Conservation (phyloP, 2,888 invertebrate genomes). For the Ectemnius cavifrons region DNA sequence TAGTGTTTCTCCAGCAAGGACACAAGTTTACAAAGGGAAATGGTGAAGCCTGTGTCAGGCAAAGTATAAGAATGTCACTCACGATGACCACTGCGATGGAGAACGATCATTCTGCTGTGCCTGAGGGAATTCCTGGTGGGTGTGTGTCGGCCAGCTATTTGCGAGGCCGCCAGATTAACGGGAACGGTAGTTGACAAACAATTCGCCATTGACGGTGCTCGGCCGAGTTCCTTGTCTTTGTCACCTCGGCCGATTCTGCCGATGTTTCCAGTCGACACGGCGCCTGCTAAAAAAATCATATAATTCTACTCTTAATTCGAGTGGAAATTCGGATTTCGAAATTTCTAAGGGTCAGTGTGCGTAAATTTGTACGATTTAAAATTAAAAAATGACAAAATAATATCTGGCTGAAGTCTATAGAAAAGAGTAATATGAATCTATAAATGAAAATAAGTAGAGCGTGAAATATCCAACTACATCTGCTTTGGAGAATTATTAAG, state of each 20-base stretch:
- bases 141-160: constrained; percentile 83
- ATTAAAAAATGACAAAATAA: no score
- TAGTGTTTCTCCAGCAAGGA: no score
- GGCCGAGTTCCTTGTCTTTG: constrained; percentile 67
- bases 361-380: no score
- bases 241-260: constrained; percentile 65
- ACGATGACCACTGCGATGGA: constrained; percentile 81
- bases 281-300: constrained; percentile 56
- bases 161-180: constrained; percentile 83
- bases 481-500: no score
- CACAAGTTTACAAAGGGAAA: no score
- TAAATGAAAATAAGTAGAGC: no score
- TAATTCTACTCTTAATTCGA: no score
- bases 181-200: constrained; percentile 84
- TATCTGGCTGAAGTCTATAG: no score
- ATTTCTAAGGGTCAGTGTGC: no score
- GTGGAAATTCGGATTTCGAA: no score
- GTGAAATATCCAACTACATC: no score
- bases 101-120: constrained; percentile 85
- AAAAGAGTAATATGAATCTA: no score
- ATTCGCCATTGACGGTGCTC: constrained; percentile 79
- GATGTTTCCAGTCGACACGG: constrained; percentile 70
- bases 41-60: background rate
- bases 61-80: constrained; percentile 54
- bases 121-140: constrained; percentile 85